phyloP scores from a whole-genome alignment of 2,888 invertebrate genomes.

The Nomada ruficornis region DNA sequence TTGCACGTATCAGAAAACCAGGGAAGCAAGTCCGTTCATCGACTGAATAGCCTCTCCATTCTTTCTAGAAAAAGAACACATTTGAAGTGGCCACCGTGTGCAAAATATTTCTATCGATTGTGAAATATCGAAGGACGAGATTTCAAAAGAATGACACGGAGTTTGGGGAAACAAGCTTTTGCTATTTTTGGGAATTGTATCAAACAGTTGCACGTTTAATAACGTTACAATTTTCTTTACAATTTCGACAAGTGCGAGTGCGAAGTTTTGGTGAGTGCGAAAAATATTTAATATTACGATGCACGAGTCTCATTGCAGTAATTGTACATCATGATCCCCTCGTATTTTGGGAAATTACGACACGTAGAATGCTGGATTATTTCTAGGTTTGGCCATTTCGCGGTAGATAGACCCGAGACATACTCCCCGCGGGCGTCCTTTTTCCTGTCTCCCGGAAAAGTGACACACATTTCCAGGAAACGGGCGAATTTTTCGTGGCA shows the following conservation, averaged over 20 bases:
- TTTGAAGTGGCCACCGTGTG: neutral
- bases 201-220: too few relatives aligned
- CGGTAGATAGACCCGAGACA: neutral
- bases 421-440: neutral
- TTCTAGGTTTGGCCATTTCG: neutral
- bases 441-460: neutral
- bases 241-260: too few relatives aligned
- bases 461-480: neutral
- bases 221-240: too few relatives aligned
- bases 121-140: too few relatives aligned
- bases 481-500: slow-evolving; percentile 11
- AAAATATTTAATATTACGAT: too few relatives aligned
- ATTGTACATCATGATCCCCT: too few relatives aligned
- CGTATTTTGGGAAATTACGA: too few relatives aligned
- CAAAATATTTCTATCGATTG: neutral
- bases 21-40: neutral
- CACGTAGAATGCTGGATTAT: neutral
- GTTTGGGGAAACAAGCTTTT: too few relatives aligned
- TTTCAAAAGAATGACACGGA: too few relatives aligned
- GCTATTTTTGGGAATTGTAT: too few relatives aligned
- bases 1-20: neutral
- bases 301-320: too few relatives aligned
- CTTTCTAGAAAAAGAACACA: neutral
- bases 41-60: neutral
- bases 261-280: too few relatives aligned